Conservation (phyloP, 2,113 vertebrate species). For the Chionomys nivalis region DNA sequence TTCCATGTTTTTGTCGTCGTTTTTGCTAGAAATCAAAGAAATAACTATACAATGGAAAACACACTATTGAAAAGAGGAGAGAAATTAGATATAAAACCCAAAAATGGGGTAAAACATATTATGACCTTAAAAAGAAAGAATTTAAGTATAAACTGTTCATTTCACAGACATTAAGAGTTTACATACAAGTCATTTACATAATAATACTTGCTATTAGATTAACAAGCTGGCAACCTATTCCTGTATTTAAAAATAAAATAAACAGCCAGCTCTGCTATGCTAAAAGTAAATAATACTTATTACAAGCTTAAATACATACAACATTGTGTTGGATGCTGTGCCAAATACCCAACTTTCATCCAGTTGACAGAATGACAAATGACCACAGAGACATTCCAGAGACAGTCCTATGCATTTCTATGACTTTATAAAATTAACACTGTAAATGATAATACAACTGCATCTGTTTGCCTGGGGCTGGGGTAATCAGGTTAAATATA, state of each 20-base stretch:
- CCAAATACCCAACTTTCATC: not conserved
- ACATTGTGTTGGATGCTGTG: not conserved
- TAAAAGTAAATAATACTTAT: not conserved
- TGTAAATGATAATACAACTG: conserved; percentile 26
- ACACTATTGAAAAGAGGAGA: conserved; percentile 46
- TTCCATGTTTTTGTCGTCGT: conserved; percentile 52
- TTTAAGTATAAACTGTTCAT: conserved; percentile 13
- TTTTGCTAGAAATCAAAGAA: conserved; percentile 57
- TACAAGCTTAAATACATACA: not conserved
- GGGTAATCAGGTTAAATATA: conserved; percentile 30
- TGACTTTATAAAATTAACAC: conserved; percentile 56
- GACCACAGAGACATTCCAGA: not conserved
- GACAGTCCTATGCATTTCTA: conserved; percentile 27
- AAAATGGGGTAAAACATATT: conserved; percentile 18
- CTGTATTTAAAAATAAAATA: not conserved
- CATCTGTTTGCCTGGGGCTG: conserved; percentile 49
- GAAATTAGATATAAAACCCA: conserved; percentile 28
- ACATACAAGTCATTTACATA: not conserved
- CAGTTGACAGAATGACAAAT: conserved; percentile 20
- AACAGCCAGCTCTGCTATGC: not conserved
- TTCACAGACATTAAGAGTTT: not conserved
- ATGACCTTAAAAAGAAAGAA: not conserved
- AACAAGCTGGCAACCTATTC: not conserved
- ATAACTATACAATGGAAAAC: not conserved
- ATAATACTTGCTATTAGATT: not conserved